Conservation (phyloP, 2,113 vertebrate genomes). For the Alligator mississippiensis region DNA sequence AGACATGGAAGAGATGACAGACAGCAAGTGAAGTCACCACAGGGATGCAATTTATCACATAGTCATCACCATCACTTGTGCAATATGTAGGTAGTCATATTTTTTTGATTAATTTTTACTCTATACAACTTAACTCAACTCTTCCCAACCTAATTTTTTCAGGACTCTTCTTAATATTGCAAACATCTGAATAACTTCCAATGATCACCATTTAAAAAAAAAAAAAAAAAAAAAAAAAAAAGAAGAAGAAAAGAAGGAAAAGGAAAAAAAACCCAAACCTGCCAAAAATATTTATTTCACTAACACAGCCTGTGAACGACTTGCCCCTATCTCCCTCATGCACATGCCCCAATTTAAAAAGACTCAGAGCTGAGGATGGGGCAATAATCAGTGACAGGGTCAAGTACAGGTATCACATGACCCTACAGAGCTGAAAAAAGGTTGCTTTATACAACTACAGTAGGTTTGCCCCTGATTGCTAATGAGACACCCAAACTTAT, state of each 20-base stretch:
- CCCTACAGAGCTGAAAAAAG: background rate
- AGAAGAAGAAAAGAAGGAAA: no score
- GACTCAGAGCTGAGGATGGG: background rate
- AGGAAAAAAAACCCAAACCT: no score
- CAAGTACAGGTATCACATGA: background rate
- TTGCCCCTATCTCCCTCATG: background rate
- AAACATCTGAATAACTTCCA: background rate
- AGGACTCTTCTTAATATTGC: background rate
- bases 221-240: background rate
- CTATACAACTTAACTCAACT: rapidly evolving
- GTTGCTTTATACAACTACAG: background rate
- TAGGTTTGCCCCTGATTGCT: background rate
- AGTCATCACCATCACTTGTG: background rate
- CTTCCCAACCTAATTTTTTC: background rate
- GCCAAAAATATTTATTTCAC: no score
- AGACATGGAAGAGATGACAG: background rate
- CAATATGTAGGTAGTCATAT: background rate
- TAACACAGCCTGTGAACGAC: background rate
- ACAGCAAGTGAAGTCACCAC: background rate
- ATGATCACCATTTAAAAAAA: background rate
- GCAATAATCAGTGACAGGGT: background rate
- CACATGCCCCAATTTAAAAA: background rate
- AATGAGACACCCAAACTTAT: background rate
- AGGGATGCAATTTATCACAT: rapidly evolving
- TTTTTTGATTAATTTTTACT: no score